phyloP scores from a whole-genome alignment of 2,888 invertebrate genomes.

The Cartodere bifasciata region DNA sequence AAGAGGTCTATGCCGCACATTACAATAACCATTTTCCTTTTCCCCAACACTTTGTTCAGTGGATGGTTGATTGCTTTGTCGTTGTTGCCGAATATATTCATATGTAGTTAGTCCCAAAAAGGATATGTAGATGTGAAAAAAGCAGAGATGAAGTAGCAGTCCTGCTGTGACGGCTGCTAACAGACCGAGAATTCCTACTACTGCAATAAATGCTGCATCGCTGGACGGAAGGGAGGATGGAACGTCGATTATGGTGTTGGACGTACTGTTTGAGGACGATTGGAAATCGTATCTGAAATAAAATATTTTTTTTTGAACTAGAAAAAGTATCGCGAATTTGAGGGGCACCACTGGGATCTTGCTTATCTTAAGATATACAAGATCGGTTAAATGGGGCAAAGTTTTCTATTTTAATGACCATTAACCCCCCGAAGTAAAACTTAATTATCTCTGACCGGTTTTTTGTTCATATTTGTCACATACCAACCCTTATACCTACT shows the following conservation, averaged over 20 bases:
- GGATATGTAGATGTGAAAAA: conserved; percentile 80
- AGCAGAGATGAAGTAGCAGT: conserved; percentile 68
- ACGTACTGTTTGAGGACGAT: conserved; percentile 16
- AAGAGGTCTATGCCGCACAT: conserved; percentile 14
- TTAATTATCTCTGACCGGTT: no score
- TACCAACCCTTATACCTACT: no score
- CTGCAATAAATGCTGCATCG: conserved; percentile 45
- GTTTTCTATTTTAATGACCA: no score
- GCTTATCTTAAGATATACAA: no score
- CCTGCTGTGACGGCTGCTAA: conserved; percentile 65
- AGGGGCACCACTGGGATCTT: no score
- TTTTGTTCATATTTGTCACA: no score
- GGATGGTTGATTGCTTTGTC: conserved; percentile 28
- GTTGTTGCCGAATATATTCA: conserved; percentile 60
- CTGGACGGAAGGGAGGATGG: conserved; percentile 34
- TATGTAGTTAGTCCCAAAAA: conserved; percentile 78
- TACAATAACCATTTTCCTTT: neutral
- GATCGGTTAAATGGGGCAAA: no score
- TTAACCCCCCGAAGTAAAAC: no score
- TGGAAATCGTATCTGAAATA: conserved; percentile 7
- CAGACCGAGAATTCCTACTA: conserved; percentile 50
- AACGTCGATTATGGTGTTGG: conserved; percentile 7
- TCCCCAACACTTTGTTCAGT: conserved; percentile 1
- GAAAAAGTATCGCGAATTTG: no score
- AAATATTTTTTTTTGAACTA: no score